A percentile compares a stretch with the other conserved stretches of the same genome.
Conservation (phyloP, 2,797 vertebrate species). For the Periophthalmus magnuspinnatus region DNA sequence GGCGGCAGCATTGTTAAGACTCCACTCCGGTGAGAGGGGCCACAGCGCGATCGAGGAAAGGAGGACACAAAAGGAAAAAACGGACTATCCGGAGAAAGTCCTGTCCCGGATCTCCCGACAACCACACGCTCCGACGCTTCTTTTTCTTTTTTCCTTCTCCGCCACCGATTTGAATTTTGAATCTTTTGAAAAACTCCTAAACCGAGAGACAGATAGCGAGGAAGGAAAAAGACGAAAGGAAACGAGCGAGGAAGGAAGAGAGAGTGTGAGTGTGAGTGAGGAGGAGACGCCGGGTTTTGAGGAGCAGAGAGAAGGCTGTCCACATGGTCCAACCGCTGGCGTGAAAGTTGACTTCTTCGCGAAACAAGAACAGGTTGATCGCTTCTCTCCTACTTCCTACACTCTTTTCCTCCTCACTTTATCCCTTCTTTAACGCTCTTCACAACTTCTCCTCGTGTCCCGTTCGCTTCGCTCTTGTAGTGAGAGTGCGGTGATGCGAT, state of each 20-base stretch:
- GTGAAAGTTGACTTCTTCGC: constrained; percentile 85
- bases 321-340: constrained; percentile 85
- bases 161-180: constrained; percentile 20
- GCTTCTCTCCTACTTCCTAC: not conserved
- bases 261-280: too few relatives aligned
- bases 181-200: constrained; percentile 26
- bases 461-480: not conserved
- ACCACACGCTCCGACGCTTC: constrained; percentile 75
- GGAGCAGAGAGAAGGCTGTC: constrained; percentile 76
- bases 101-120: constrained; percentile 52
- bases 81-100: constrained; percentile 76
- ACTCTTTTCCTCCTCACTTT: constrained; percentile 1
- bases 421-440: not conserved
- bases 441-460: not conserved
- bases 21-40: constrained; percentile 76
- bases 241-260: constrained; percentile 9
- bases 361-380: constrained; percentile 84
- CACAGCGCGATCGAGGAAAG: constrained; percentile 70
- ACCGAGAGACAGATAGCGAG: not conserved
- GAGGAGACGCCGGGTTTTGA: constrained; percentile 74
- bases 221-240: constrained; percentile 14
- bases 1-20: constrained; percentile 81
- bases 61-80: constrained; percentile 71
- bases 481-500: not conserved
- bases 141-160: constrained; percentile 25